phyloP scores from a whole-genome alignment of 1,140 invertebrate species.

The Macrocentrus cingulum region DNA sequence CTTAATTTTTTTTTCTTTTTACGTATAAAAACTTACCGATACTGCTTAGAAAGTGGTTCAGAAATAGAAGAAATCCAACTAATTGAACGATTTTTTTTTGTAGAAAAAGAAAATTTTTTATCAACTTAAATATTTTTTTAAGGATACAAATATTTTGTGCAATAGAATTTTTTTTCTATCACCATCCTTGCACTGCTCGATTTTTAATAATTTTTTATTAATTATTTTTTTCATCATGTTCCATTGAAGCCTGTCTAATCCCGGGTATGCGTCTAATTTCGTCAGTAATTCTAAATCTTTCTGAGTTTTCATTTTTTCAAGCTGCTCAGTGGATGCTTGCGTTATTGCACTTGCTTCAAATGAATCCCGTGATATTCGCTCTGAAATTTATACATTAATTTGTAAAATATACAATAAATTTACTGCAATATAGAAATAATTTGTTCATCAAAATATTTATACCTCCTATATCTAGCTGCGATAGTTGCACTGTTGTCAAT shows the following conservation, averaged over 20 bases:
- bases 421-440: too few relatives aligned
- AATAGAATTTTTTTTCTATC: conserved; percentile 26
- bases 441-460: too few relatives aligned
- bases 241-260: conserved; percentile 41
- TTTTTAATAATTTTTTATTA: conserved; percentile 31
- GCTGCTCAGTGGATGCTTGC: conserved; percentile 1
- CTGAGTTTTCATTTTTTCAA: conserved; percentile 25
- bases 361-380: conserved; percentile 11
- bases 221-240: conserved; percentile 39
- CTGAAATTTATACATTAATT: conserved; percentile 14
- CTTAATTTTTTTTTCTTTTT: conserved; percentile 25
- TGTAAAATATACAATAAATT: neutral
- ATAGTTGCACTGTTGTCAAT: too few relatives aligned
- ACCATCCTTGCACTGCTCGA: conserved; percentile 23
- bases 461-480: too few relatives aligned
- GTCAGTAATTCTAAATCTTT: conserved; percentile 34
- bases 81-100: too few relatives aligned
- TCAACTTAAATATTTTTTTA: conserved; percentile 27
- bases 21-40: too few relatives aligned
- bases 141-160: conserved; percentile 25
- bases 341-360: neutral
- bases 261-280: conserved; percentile 34
- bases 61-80: too few relatives aligned
- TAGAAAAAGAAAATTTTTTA: too few relatives aligned
- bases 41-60: too few relatives aligned